Base-by-base conservation (phyloP, 2,888 invertebrate species). In the Iphiclides podalirius region DNA sequence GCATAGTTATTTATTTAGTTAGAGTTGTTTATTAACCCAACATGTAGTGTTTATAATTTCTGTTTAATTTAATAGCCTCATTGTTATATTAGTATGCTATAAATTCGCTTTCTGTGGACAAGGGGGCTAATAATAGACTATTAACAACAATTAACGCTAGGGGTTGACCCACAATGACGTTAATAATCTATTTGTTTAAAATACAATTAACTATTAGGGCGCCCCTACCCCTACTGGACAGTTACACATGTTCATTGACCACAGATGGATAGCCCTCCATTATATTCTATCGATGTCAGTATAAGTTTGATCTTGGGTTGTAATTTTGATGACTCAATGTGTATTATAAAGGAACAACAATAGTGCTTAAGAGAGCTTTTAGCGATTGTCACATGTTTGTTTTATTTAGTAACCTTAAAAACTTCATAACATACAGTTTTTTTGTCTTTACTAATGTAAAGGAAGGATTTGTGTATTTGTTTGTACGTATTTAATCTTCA, bases 121-220 rank as follows among this genome's bases (percentile, higher is more conserved):
- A 14, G 26, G 2, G 13, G 12, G n/a, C 17, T 39, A n/a, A 23
- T 14, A 34, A 33, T 8, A 17, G 36, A 36, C 16, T 35, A 39
- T 50, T 49, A 44, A 13, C 9, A 11, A 45, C 31, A 46, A 51
- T 51, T 51, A 50, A 35, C 17, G 13, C 12, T 15, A 31, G 40
- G 45, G 50, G 36, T 41, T 45, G 50, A 46, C 36, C 36, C 4
- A 37, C 50, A 51, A 46, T 51, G 50, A 37, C 23, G 41, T 20
- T 46, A 45, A 36, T 51, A 45, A 45, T 8, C 15, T 36, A 45
- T 46, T 51, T 51, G 50, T 51, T 51, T 51, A 46, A 45, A 45
- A 49, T 38, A 38, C 37, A 43, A 34, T 41, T 35, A 35, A 35
- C 39, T 44, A 34, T 33, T 31, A 8, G n/a, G 4, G 4, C 16